Percentiles rank a stretch among this genome's conserved stretches.
These are phyloP conservation scores for Pachliopta kotzebuea DNA, from an alignment of 2,888 invertebrate species.

Conservation along the genomic window DNA sequence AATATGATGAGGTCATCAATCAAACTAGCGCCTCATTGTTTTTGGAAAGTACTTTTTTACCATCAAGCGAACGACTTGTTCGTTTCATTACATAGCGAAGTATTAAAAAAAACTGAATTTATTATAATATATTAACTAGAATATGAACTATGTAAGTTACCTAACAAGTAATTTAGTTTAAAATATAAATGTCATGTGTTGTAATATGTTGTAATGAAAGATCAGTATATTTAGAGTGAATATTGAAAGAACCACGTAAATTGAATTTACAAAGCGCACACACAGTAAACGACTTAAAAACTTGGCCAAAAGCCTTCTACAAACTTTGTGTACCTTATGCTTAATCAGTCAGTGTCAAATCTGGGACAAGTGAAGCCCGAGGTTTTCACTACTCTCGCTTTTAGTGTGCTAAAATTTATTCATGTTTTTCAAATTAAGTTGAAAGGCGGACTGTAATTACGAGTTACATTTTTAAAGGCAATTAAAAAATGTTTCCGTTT, in stretches of 20 bases:
- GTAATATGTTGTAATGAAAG: neutral
- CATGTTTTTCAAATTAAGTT: conserved; percentile 13
- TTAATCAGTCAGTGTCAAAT: conserved; percentile 28
- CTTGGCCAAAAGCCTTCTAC: conserved; percentile 20
- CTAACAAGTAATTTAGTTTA: too few relatives aligned
- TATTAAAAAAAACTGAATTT: too few relatives aligned
- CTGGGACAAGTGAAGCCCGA: conserved; percentile 26
- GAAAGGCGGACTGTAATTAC: neutral
- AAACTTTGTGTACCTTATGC: conserved; percentile 22
- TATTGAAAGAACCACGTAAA: neutral
- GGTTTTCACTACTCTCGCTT: conserved; percentile 7
- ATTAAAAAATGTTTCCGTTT: neutral
- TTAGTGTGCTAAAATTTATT: conserved; percentile 6
- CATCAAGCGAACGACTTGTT: too few relatives aligned
- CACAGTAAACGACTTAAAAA: conserved; percentile 17
- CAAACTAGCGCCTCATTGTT: too few relatives aligned
- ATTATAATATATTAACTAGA: too few relatives aligned
- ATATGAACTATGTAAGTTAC: too few relatives aligned
- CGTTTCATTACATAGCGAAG: too few relatives aligned
- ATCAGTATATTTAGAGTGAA: neutral
- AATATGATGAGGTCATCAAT: too few relatives aligned
- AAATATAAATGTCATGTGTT: too few relatives aligned
- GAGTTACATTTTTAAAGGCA: neutral
- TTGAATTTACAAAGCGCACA: conserved; percentile 12
- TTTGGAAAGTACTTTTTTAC: too few relatives aligned